phyloP scores from a whole-genome alignment of 2,888 invertebrate genomes.

The Heteromyza rotundicornis region DNA sequence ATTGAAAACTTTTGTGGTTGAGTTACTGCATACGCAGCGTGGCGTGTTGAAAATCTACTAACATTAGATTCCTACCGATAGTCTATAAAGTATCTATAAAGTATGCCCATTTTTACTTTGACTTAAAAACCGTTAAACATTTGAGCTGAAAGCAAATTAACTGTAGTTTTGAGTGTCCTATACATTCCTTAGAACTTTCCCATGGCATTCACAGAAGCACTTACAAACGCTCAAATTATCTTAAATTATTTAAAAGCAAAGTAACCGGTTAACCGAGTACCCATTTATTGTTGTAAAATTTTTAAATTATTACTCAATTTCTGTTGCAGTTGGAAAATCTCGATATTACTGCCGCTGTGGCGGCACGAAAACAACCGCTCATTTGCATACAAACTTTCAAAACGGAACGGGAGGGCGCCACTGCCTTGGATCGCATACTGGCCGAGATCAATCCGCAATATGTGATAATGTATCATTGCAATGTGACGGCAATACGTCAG shows the following conservation, averaged over 20 bases:
- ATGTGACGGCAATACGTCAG: conserved; percentile 86
- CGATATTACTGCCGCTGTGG: conserved; percentile 68
- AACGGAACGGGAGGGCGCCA: conserved; percentile 70
- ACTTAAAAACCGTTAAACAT: too few species aligned
- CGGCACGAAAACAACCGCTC: conserved; percentile 69
- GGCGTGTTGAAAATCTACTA: too few species aligned
- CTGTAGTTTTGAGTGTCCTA: too few species aligned
- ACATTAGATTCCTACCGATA: too few species aligned
- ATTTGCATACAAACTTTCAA: conserved; percentile 81
- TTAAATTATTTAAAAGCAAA: neutral
- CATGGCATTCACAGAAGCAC: too few species aligned
- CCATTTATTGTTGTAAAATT: conserved; percentile 17
- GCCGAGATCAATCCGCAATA: conserved; percentile 76
- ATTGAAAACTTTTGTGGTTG: too few species aligned
- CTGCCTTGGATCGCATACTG: conserved; percentile 75
- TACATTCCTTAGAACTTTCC: too few species aligned
- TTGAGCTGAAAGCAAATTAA: too few species aligned
- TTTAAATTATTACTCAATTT: conserved; percentile 23
- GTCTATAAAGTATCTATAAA: too few species aligned
- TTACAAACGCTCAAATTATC: too few species aligned
- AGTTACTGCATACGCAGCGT: too few species aligned
- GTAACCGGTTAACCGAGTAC: neutral
- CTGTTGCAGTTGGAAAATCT: conserved; percentile 69
- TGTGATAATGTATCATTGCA: conserved; percentile 88
- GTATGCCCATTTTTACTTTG: too few species aligned